Evolutionary conservation across 2,888 invertebrate species (phyloP).

Genomic region (Camptogramma bilineatum): DNA sequence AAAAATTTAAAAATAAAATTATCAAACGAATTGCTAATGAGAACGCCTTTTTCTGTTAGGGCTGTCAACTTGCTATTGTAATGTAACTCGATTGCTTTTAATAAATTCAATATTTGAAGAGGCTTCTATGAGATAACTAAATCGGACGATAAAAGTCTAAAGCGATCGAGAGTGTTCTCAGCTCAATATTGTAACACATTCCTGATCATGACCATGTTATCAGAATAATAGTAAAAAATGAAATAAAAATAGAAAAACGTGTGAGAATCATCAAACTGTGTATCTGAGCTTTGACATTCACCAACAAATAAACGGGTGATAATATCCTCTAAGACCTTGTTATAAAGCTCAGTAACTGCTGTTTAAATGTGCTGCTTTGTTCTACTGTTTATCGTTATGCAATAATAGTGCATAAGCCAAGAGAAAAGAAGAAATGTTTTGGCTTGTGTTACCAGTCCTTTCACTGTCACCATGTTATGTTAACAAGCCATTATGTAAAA

Average conservation of each 20-base stretch:
- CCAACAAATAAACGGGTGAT: not conserved
- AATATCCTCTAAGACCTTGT: too few species aligned
- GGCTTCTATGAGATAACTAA: slow-evolving; percentile 15
- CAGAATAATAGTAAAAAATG: slow-evolving; percentile 18
- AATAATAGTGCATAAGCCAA: not conserved
- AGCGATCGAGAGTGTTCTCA: slow-evolving; percentile 25
- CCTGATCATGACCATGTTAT: slow-evolving; percentile 35
- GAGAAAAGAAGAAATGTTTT: not conserved
- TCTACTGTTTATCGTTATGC: not conserved
- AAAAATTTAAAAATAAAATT: not conserved
- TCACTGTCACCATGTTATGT: not conserved
- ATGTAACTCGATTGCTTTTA: slow-evolving; percentile 21
- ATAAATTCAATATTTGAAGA: slow-evolving; percentile 20
- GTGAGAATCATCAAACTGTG: slow-evolving; percentile 36
- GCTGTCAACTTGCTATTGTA: slow-evolving; percentile 7
- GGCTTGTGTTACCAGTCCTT: not conserved
- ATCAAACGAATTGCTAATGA: not conserved
- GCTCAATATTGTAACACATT: slow-evolving; percentile 44
- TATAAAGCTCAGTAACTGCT: too few species aligned
- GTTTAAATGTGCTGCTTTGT: not conserved
- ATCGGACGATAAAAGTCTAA: slow-evolving; percentile 13
- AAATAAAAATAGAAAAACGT: slow-evolving; percentile 37
- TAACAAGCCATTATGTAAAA: too few species aligned
- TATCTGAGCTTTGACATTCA: slow-evolving; percentile 15
- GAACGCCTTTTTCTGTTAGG: slow-evolving; percentile 8